Evolutionary conservation across 2,888 invertebrate species (phyloP), one percentile per base, ranked within the genome.

Genomic region (Cephus sareptanus): DNA sequence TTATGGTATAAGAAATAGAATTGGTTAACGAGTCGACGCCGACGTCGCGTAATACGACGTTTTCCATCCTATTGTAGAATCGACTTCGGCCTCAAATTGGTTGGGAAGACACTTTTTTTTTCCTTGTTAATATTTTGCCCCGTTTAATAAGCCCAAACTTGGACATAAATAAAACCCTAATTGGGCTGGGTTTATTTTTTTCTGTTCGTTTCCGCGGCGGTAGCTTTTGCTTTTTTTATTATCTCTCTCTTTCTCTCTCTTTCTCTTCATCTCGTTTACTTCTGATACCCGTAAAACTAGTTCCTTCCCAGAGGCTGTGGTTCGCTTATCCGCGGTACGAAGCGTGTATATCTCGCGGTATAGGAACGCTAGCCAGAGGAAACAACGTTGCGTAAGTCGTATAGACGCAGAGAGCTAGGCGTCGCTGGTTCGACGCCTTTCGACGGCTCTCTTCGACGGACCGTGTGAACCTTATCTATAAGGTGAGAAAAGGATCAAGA

Each of bases 131-230:
- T 86, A 85, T 87, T 86, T 87, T 83, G 82, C 81, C 83, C 80
- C 85, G 82, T 85, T 86, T 87, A 87, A 86, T 84, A 84, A 82
- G 81, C 81, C 80, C 56, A 23, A 78, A 77, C 79, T 78, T 81
- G 74, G 79, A 79, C 83, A 85, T 87, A 87, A 87, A 87, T 85
- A 85, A 86, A 85, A 81, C 79, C 87, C 81, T 86, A 86, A 86
- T 86, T 86, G 86, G 85, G 76, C 81, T 82, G 78, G 74, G 74
- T 81, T 83, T 86, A 86, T 86, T 87, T 84, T 80, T 86, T 85
- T 81, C 82, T 83, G 75, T 68, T 74, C 74, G 79, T 76, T 76
- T 77, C 30, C 74, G 30, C 35, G 31, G 31, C 74, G 40, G 30
- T 13, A 1, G 37, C 74, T 77, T 56, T 56, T 56, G 56, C 77